Evolutionary conservation across 2,888 invertebrate species (phyloP), one percentile per base, ranked within the genome.

Genomic region (Antitype chi): DNA sequence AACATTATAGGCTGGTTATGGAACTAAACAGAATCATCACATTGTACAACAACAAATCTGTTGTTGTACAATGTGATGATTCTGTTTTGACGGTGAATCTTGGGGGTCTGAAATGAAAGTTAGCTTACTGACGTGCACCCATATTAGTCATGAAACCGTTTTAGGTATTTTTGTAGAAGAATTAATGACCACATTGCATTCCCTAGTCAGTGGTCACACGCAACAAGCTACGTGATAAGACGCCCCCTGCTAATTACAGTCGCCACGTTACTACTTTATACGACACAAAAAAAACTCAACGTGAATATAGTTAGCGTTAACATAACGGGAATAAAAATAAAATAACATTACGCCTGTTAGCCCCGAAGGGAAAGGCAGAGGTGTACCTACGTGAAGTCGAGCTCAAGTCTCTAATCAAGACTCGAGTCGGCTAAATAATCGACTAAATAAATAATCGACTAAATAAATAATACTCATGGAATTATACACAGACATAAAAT

Each of bases 141-240:
- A 4, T 60, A 53, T 66, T 81, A 66, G n/a, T 70, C 57, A 69
- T 70, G 70, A 70, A 70, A 70, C 49, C 17, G 32, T 78, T 78
- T 86, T 67, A 38, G 74, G 72, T 77, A 81, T 85, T 85, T 76
- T 73, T 32, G 38, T 85, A n/a, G 9, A 70, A 68, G 64, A 81
- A 85, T 87, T 87, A 71, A 84, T 55, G 73, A 60, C 23, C 85
- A 71, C 87, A 74, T 76, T 87, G 72, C 73, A 55, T 53, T 53
- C 70, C 69, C 38, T 59, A 69, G 52, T 49, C 64, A 85, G 28
- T 59, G 73, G 52, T 49, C 64, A 85, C 83, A 84, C 84, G 83
- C 83, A 86, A 86, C 74, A 1, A 62, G 6, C 28, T 15, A 28
- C 38, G 9, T 83, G 87, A 84, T 86, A 84, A 84, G 28, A 63